A percentile compares a stretch with the other conserved stretches of the same genome.
Conservation (phyloP, 2,888 invertebrate genomes). For the Chrysolina haemoptera region DNA sequence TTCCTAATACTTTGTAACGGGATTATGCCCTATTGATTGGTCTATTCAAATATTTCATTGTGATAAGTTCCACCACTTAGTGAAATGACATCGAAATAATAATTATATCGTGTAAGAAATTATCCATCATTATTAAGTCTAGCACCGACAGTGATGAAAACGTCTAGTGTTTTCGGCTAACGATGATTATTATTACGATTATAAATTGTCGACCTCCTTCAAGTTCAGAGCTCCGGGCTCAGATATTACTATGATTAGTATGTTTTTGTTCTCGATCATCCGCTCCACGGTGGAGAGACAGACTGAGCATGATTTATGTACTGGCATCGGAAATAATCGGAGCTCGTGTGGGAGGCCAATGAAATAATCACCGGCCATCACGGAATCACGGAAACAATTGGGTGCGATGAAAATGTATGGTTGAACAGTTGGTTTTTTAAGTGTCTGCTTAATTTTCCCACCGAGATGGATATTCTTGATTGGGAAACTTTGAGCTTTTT, state of each 20-base stretch:
- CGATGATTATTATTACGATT: slow-evolving; percentile 23
- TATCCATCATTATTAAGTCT: slow-evolving; percentile 11
- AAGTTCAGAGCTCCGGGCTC: slow-evolving; percentile 28
- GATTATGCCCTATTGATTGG: no score
- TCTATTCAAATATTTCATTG: not conserved
- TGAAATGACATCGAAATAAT: not conserved
- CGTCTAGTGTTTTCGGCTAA: slow-evolving; percentile 15
- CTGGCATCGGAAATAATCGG: slow-evolving; percentile 31
- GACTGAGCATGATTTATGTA: slow-evolving; percentile 37
- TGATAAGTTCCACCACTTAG: not conserved
- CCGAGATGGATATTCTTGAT: not conserved
- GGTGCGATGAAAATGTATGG: slow-evolving; percentile 33
- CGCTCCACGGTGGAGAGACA: slow-evolving; percentile 31
- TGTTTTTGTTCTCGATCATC: slow-evolving; percentile 40
- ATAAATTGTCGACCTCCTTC: slow-evolving; percentile 24
- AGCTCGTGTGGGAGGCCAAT: slow-evolving; percentile 31
- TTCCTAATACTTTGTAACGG: no score
- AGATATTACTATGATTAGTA: slow-evolving; percentile 38
- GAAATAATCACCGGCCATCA: slow-evolving; percentile 35
- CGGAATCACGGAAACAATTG: slow-evolving; percentile 32
- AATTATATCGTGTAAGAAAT: not conserved
- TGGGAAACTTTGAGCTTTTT: no score
- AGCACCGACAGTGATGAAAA: slow-evolving; percentile 4
- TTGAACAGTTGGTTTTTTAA: slow-evolving; percentile 16
- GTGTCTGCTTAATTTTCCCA: not conserved